A percentile compares a stretch with the other conserved stretches of the same genome.
These are phyloP conservation scores for Setipinna tenuifilis DNA, from an alignment of 2,797 vertebrate genomes.

Conservation along the genomic window DNA sequence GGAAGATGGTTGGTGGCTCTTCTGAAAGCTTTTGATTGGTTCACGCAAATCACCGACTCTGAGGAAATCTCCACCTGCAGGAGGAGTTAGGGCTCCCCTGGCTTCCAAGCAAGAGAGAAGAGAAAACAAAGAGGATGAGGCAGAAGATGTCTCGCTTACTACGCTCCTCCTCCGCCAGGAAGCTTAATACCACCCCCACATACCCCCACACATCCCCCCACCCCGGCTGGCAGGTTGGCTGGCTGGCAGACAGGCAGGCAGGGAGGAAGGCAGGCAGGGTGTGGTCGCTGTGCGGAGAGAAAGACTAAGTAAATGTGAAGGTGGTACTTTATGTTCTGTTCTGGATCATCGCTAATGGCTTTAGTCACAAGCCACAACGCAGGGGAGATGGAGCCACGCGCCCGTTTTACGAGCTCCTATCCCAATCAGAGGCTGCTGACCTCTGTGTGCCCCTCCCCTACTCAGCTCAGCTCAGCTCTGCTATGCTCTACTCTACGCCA, in stretches of 20 bases:
- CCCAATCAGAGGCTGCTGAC: slow-evolving; percentile 33
- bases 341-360: slow-evolving; percentile 51
- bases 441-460: slow-evolving; percentile 21
- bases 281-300: slow-evolving; percentile 23
- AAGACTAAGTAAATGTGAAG: slow-evolving; percentile 50
- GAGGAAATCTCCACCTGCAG: neutral
- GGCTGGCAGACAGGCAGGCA: neutral
- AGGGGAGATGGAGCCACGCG: slow-evolving; percentile 33
- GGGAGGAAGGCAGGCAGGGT: neutral
- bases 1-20: neutral
- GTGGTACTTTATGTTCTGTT: slow-evolving; percentile 47
- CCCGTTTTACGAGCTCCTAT: slow-evolving; percentile 42
- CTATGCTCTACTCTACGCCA: neutral
- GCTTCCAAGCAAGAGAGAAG: neutral
- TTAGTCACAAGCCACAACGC: slow-evolving; percentile 48
- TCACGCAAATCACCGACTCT: neutral
- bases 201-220: too few species aligned
- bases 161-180: neutral
- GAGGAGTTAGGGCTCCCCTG: neutral
- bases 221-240: too few species aligned
- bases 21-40: neutral
- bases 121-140: neutral
- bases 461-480: too few species aligned
- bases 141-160: neutral
- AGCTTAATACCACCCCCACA: too few species aligned